phyloP scores from a whole-genome alignment of 2,888 invertebrate species.

The Aphidoletes aphidimyza region DNA sequence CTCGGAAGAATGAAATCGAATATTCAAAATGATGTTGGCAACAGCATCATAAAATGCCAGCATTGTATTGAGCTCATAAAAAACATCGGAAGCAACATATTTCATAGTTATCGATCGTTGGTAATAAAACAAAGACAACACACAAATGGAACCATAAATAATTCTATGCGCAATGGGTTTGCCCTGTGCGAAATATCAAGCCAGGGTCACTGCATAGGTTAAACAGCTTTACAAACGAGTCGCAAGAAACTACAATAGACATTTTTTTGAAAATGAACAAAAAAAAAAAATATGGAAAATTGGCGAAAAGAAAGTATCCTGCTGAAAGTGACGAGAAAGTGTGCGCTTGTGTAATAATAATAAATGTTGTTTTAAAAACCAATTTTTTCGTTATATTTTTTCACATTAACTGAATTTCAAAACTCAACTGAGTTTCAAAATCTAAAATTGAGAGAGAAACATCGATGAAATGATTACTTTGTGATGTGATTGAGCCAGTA shows the following conservation, averaged over 20 bases:
- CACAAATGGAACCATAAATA: constrained; percentile 19
- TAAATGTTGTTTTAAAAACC: too few relatives aligned
- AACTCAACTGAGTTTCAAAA: too few relatives aligned
- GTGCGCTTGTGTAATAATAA: too few relatives aligned
- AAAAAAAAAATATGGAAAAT: not conserved
- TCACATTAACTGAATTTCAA: too few relatives aligned
- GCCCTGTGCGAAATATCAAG: constrained; percentile 7
- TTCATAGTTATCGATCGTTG: not conserved
- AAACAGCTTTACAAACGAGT: not conserved
- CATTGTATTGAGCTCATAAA: not conserved
- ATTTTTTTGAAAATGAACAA: not conserved
- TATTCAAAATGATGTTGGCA: constrained; percentile 2
- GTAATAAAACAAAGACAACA: not conserved
- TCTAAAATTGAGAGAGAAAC: too few relatives aligned
- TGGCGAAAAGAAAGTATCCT: not conserved
- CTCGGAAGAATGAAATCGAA: not conserved
- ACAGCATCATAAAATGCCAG: not conserved
- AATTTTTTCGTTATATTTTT: too few relatives aligned
- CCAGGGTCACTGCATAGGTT: constrained; percentile 25
- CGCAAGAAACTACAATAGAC: not conserved
- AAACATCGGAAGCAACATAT: constrained; percentile 36
- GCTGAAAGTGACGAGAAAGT: not conserved
- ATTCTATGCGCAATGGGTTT: not conserved
- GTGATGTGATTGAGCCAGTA: too few relatives aligned
- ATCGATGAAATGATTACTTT: too few relatives aligned